Base-by-base conservation (phyloP, 2,888 invertebrate genomes). In the Pyrrhia umbra region DNA sequence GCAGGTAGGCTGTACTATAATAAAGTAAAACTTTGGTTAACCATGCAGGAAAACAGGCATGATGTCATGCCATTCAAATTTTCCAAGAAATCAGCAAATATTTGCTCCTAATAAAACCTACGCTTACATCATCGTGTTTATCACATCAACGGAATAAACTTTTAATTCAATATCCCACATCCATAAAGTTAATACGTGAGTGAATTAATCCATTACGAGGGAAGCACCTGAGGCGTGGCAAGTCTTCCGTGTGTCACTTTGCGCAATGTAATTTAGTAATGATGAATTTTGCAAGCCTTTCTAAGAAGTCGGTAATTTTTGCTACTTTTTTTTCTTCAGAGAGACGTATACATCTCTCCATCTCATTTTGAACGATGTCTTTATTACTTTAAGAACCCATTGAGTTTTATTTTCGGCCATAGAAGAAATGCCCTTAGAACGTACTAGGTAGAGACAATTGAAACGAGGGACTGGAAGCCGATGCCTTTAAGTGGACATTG, bases 161-260 rank as follows among this genome's bases (percentile, higher is more conserved):
- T 71, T 34, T 57, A 69, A 71, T 54, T 57, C 30, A 57, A 68
- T 61, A 57, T 30, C 20, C 20, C 21, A 8, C 43, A 52, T 52
- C 43, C 52, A 56, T 40, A 37, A 74, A 74, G 51, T 56, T 73
- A 66, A 60, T 60, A 42, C 51, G 43, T 56, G 59, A 71, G 71
- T 75, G 46, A 68, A 58, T 72, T 69, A 68, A 75, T 72, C 75
- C 71, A 72, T 72, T 72, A 72, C 54, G 43, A 40, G 39, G 71
- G 43, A 16, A 52, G 45, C 71, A 75, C 62, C 69, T 72, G 71
- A 55, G 69, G 50, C 57, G 34, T 47, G 52, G 23, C 39, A 25
- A 25, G 67, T 55, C 54, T 73, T 67, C 50, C 49, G 51, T 50
- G 16, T 43, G 52, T 43, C 42, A 55, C 23, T 58, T 30, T n/a